A percentile compares a stretch with the other conserved stretches of the same genome.
Evolutionary conservation across 2,113 vertebrate species (phyloP).

Genomic region (Trematocara nigrifrons): DNA sequence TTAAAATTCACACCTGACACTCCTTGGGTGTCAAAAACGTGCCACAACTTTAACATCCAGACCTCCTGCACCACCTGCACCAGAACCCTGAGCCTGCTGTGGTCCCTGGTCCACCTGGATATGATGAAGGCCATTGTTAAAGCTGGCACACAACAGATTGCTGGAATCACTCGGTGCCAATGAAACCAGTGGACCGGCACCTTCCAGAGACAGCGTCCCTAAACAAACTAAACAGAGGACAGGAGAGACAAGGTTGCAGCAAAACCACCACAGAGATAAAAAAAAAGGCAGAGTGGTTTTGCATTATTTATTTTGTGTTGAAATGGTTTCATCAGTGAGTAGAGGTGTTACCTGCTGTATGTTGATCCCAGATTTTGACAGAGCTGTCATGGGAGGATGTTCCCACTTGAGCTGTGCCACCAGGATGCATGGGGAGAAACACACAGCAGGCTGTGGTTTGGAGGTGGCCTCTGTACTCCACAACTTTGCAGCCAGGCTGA

Average conservation of each 20-base stretch:
- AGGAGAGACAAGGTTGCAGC: neutral
- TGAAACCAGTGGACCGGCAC: slow-evolving; percentile 81
- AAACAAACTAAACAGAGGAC: slow-evolving; percentile 74
- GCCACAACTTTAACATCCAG: slow-evolving; percentile 56
- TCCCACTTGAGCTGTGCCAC: slow-evolving; percentile 69
- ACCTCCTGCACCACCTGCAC: neutral
- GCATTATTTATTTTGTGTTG: neutral
- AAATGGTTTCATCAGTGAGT: neutral
- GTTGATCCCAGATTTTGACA: slow-evolving; percentile 87
- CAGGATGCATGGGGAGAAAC: slow-evolving; percentile 75
- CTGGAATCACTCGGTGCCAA: slow-evolving; percentile 72
- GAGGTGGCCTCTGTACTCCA: slow-evolving; percentile 86
- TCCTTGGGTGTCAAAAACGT: slow-evolving; percentile 42
- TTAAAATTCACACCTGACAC: neutral
- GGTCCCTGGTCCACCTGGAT: slow-evolving; percentile 66
- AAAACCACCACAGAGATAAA: neutral
- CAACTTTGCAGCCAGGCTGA: slow-evolving; percentile 78
- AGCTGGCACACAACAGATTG: slow-evolving; percentile 85
- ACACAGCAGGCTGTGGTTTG: slow-evolving; percentile 84
- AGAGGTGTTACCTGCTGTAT: slow-evolving; percentile 79
- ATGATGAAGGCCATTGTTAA: slow-evolving; percentile 78
- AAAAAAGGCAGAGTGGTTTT: neutral
- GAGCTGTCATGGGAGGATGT: slow-evolving; percentile 86
- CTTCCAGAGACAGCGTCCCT: slow-evolving; percentile 78
- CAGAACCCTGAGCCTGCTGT: slow-evolving; percentile 34